A percentile compares a stretch with the other conserved stretches of the same genome.
phyloP scores from a whole-genome alignment of 2,797 vertebrate genomes.

The Xenentodon cancila region DNA sequence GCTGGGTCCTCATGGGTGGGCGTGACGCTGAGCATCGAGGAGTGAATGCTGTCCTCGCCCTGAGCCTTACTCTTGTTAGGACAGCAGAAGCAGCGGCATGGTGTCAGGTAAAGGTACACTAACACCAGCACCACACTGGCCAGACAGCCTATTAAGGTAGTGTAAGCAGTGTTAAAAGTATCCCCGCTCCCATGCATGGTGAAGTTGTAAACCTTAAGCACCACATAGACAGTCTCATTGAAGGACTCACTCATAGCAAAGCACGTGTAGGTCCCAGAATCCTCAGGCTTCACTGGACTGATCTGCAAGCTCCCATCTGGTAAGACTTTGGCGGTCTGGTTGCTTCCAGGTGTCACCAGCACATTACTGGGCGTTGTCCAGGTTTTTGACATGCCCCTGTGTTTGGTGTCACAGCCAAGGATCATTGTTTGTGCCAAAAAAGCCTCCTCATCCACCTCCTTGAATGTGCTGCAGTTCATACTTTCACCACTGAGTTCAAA shows the following conservation, averaged over 20 bases:
- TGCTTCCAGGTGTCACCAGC: conserved; percentile 75
- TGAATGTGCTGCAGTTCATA: conserved; percentile 93
- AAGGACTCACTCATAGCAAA: conserved; percentile 85
- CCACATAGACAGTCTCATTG: conserved; percentile 94
- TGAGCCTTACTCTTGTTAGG: conserved; percentile 82
- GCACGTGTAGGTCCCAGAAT: conserved; percentile 92
- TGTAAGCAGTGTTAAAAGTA: conserved; percentile 94
- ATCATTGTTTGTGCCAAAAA: conserved; percentile 86
- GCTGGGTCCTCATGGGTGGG: conserved; percentile 87
- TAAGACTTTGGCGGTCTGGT: conserved; percentile 82
- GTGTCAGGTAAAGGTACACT: conserved; percentile 96
- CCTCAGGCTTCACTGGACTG: conserved; percentile 79
- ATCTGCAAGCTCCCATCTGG: conserved; percentile 87
- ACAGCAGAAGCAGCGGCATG: conserved; percentile 94
- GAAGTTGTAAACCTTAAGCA: conserved; percentile 93
- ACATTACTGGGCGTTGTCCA: conserved; percentile 89
- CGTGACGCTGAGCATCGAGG: conserved; percentile 93
- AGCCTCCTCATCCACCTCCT: conserved; percentile 86
- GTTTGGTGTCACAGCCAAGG: conserved; percentile 90
- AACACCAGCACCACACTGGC: conserved; percentile 96
- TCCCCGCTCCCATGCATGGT: conserved; percentile 86
- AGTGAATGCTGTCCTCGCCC: conserved; percentile 93
- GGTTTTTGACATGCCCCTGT: conserved; percentile 83
- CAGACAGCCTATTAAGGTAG: conserved; percentile 95
- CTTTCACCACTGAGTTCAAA: conserved; percentile 81